A percentile compares a stretch with the other conserved stretches of the same genome.
Conservation (phyloP, 2,797 vertebrate species). For the Ibycter americanus region DNA sequence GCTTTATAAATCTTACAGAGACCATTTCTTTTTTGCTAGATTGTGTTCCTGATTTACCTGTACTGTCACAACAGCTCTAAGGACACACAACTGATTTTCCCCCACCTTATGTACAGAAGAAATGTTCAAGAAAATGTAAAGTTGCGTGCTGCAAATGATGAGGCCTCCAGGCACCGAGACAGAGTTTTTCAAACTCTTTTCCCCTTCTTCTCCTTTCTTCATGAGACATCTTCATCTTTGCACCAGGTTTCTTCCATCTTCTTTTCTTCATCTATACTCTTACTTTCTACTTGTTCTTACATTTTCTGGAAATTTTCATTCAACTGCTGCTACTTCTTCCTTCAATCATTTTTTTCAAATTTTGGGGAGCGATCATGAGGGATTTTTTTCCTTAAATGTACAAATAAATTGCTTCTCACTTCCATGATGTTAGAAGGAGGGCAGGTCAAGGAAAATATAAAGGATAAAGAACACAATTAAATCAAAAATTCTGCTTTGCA, state of each 20-base stretch:
- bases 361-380: accelerated
- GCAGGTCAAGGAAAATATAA: background rate
- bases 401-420: background rate
- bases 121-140: background rate
- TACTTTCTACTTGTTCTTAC: background rate
- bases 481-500: background rate
- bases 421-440: background rate
- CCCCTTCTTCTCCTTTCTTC: background rate
- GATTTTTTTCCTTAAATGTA: background rate
- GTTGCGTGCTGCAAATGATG: background rate
- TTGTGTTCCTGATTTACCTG: background rate
- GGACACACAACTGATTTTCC: background rate
- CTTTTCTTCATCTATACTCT: background rate
- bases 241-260: background rate
- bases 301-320: background rate
- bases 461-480: background rate
- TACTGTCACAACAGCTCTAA: background rate
- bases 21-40: background rate
- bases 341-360: background rate
- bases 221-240: background rate
- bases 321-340: background rate
- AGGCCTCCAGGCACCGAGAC: background rate
- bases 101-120: background rate
- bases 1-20: background rate
- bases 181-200: background rate